phyloP scores from a whole-genome alignment of 1,140 invertebrate genomes.

The Cyrtorhinus lividipennis region DNA sequence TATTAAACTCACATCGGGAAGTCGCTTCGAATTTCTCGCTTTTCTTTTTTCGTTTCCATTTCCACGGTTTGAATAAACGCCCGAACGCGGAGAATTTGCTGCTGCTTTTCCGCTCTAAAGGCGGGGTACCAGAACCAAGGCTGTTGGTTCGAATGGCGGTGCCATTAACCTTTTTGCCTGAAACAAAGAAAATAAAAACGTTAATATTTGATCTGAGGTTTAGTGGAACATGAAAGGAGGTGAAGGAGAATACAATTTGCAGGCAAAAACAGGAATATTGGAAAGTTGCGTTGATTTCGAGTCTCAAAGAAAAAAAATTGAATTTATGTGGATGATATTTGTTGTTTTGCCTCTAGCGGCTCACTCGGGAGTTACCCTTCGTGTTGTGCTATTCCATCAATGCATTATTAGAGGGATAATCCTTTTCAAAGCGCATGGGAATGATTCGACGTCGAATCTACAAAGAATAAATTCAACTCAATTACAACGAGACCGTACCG shows the following conservation, averaged over 20 bases:
- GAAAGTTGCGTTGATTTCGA: background rate
- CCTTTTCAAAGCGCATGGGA: too few relatives aligned
- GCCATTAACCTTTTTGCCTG: conserved; percentile 80
- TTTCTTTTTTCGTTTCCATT: conserved; percentile 98
- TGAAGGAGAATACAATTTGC: background rate
- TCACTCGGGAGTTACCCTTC: too few relatives aligned
- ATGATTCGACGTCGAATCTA: too few relatives aligned
- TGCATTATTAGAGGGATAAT: too few relatives aligned
- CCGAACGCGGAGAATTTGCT: conserved; percentile 87
- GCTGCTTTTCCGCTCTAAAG: conserved; percentile 78
- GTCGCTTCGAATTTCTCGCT: conserved; percentile 93
- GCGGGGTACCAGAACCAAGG: conserved; percentile 62
- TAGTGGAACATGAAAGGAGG: conserved; percentile 1
- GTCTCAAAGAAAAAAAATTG: background rate
- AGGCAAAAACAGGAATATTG: too few relatives aligned
- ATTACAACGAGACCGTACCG: too few relatives aligned
- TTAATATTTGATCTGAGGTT: too few relatives aligned
- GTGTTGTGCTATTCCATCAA: too few relatives aligned
- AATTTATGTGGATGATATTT: too few relatives aligned
- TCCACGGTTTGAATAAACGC: conserved; percentile 94
- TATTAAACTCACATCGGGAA: conserved; percentile 89
- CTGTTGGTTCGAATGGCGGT: conserved; percentile 70
- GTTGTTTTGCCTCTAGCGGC: too few relatives aligned
- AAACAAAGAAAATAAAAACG: conserved; percentile 33
- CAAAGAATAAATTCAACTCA: too few relatives aligned